These are phyloP conservation scores for Tamandua tetradactyla DNA, from an alignment of 2,797 vertebrate species.

Conservation along the genomic window DNA sequence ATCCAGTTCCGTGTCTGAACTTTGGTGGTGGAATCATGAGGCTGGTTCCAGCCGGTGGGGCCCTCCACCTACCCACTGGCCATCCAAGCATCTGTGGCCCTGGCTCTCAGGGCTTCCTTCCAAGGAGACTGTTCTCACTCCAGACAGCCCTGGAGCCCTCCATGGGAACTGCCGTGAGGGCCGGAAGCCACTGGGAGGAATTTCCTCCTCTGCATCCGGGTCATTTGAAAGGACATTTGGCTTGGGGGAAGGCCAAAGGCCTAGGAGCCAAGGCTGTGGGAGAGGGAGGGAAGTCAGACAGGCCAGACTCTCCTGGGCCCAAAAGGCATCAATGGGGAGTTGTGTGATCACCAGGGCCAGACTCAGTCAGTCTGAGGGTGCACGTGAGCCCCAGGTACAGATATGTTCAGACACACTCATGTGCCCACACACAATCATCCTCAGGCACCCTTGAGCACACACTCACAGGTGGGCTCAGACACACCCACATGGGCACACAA, in stretches of 20 bases:
- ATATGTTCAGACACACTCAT: no score
- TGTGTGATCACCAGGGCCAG: neutral
- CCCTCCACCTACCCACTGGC: neutral
- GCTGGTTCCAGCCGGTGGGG: neutral
- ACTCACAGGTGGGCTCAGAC: neutral
- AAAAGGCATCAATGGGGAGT: neutral
- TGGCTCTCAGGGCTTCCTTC: neutral
- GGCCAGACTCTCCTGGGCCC: neutral
- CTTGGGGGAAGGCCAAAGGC: neutral
- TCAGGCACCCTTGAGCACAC: neutral
- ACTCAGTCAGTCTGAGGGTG: neutral
- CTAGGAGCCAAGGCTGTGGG: neutral
- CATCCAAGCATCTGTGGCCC: neutral
- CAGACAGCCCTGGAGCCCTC: neutral
- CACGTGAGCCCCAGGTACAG: fast-evolving
- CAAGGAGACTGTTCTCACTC: neutral
- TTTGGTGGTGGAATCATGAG: fast-evolving
- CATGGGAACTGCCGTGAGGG: neutral
- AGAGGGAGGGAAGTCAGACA: neutral
- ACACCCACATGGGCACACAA: no score
- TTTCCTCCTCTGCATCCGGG: neutral
- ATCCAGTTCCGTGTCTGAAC: neutral
- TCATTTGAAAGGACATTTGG: neutral
- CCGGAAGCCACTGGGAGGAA: neutral
- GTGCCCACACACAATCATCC: fast-evolving